Evolutionary conservation across 2,888 invertebrate genomes (phyloP).

Genomic region (Cryptocephalus primarius): DNA sequence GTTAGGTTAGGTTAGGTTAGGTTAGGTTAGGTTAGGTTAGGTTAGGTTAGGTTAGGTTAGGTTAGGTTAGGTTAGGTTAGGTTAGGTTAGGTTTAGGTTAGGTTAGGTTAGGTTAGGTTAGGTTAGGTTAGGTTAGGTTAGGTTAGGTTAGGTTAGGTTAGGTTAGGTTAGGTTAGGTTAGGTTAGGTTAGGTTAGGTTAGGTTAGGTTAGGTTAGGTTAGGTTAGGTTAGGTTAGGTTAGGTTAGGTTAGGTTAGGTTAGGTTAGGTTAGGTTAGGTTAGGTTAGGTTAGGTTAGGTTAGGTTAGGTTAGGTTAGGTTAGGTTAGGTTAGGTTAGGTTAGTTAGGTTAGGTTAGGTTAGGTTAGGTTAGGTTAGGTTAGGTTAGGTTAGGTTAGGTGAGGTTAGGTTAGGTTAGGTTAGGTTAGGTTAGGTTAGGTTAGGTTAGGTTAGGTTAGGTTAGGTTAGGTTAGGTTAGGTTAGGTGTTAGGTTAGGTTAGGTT

Average conservation of each 20-base stretch:
- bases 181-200: constrained; percentile 4
- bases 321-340: too few species aligned
- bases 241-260: too few species aligned
- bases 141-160: neutral
- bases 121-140: neutral
- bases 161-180: constrained; percentile 4
- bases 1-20: constrained; percentile 11
- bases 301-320: too few species aligned
- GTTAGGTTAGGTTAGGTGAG: too few species aligned
- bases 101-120: neutral
- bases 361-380: too few species aligned
- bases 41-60: neutral
- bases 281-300: too few species aligned
- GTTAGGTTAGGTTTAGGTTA: neutral
- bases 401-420: constrained; percentile 5
- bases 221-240: constrained; percentile 2
- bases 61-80: neutral
- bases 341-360: too few species aligned
- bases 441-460: constrained; percentile 10
- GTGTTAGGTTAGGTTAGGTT: constrained; percentile 14
- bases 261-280: too few species aligned
- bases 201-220: constrained; percentile 3
- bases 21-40: neutral
- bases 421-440: constrained; percentile 4
- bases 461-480: constrained; percentile 12